phyloP scores from a whole-genome alignment of 2,888 invertebrate genomes.

The Mimumesa dahlbomi region DNA sequence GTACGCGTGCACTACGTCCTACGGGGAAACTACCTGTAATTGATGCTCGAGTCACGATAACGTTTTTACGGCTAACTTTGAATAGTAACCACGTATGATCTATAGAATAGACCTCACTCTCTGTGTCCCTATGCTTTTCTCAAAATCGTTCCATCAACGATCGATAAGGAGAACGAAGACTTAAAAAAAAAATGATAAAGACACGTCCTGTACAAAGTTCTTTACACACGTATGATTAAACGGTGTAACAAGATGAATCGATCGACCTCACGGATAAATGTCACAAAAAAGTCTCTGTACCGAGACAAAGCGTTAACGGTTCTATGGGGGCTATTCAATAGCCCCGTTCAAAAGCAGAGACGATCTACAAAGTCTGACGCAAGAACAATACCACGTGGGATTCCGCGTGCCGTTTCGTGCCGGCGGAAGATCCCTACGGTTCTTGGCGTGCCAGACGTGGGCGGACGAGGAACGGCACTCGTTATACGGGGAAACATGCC shows the following conservation, averaged over 20 bases:
- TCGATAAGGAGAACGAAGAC: too few species aligned
- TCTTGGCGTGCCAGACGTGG: conserved; percentile 45
- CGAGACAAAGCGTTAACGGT: conserved; percentile 45
- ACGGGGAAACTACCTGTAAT: conserved; percentile 25
- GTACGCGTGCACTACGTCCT: conserved; percentile 20
- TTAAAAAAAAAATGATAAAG: too few species aligned
- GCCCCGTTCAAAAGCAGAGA: conserved; percentile 11
- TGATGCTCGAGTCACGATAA: conserved; percentile 9
- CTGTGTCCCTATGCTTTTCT: too few species aligned
- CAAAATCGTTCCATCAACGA: too few species aligned
- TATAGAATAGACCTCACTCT: too few species aligned
- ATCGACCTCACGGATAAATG: conserved; percentile 3
- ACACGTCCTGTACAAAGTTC: too few species aligned
- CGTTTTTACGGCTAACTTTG: conserved; percentile 16
- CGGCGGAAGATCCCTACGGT: conserved; percentile 39
- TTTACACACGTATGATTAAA: too few species aligned
- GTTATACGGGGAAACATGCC: conserved; percentile 50
- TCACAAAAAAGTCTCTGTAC: not conserved
- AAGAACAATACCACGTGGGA: conserved; percentile 56
- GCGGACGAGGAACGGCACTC: conserved; percentile 60
- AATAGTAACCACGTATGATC: too few species aligned
- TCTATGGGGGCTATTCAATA: conserved; percentile 14
- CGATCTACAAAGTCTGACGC: conserved; percentile 38
- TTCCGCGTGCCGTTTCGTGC: conserved; percentile 42
- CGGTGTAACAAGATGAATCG: too few species aligned